Evolutionary conservation across 1,140 invertebrate genomes (phyloP), one percentile per base, ranked within the genome.

Genomic region (Hylaeus anthracinus): DNA sequence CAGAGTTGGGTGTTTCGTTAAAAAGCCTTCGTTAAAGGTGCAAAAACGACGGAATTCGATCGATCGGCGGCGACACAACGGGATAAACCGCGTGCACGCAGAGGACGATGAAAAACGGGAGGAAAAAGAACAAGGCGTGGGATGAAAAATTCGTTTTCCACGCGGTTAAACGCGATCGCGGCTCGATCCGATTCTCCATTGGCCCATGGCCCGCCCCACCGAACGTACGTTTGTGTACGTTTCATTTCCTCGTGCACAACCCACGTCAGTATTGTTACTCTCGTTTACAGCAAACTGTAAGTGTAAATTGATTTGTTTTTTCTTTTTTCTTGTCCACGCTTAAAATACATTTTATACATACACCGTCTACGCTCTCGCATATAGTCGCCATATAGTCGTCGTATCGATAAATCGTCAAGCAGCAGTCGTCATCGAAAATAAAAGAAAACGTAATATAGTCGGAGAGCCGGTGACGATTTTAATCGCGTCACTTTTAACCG

Each of bases 321-420:
- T 48, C 2, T 48, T 55, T 84, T 80, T 67, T 81, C 86, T 76
- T 84, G 72, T 82, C 79, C 87, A 83, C 87, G 86, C 89, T 88
- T 90, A 89, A 89, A 91, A 90, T 89, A 90, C 86, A 90, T 84
- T 89, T 89, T 89, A 90, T 91, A 90, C 88, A 91, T 86, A 83
- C 76, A 85, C 81, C 84, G 45, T 70, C 81, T 79, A 71, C 81
- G 79, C 58, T 66, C 80, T 80, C 64, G 43, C 82, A 72, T 67
- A 69, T 83, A 82, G 72, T 75, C 80, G 67, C 79, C 72, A 48
- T 83, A 73, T 70, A 73, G 75, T 75, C 43, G 55, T 75, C 64
- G 66, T 80, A 58, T 67, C 55, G 6, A 60, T 8, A 60, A 37
- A 26, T 51, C 51, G 51, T 51, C 51, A 51, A 51, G 51, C 51